A percentile compares a stretch with the other conserved stretches of the same genome.
Evolutionary conservation across 2,888 invertebrate genomes (phyloP).

Genomic region (Dromius quadrimaculatus): DNA sequence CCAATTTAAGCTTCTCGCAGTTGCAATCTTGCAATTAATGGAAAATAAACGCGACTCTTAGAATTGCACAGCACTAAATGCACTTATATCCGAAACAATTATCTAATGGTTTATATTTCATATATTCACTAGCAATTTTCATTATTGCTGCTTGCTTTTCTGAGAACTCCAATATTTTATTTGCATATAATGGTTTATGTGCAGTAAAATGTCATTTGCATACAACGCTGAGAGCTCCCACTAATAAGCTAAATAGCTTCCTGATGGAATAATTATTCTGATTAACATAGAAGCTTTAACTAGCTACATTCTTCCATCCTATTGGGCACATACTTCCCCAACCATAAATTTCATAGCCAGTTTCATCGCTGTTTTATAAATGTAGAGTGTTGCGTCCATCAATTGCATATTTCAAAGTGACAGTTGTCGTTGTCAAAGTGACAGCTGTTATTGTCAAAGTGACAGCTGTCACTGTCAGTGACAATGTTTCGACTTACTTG

Average conservation of each 20-base stretch:
- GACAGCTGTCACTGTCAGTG: too few species aligned
- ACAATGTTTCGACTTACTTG: background rate
- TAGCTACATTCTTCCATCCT: too few species aligned
- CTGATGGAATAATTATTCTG: background rate
- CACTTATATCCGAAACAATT: constrained; percentile 16
- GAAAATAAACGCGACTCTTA: constrained; percentile 10
- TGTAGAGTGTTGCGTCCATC: too few species aligned
- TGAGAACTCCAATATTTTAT: constrained; percentile 6
- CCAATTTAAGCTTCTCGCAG: background rate
- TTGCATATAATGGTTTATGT: background rate
- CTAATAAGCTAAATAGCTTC: background rate
- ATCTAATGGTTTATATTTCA: constrained; percentile 35
- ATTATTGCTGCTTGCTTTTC: background rate
- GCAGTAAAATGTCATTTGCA: constrained; percentile 14
- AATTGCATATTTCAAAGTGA: too few species aligned
- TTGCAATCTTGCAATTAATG: background rate
- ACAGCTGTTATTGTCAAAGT: too few species aligned
- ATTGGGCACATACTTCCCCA: too few species aligned
- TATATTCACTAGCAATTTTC: constrained; percentile 19
- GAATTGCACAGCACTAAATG: constrained; percentile 20
- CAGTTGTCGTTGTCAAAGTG: background rate
- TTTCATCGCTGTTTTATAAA: too few species aligned
- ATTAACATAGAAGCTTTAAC: constrained; percentile 2
- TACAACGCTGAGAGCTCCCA: background rate
- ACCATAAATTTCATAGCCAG: too few species aligned